Conservation (phyloP, 2,113 vertebrate species). For the Nanger granti region DNA sequence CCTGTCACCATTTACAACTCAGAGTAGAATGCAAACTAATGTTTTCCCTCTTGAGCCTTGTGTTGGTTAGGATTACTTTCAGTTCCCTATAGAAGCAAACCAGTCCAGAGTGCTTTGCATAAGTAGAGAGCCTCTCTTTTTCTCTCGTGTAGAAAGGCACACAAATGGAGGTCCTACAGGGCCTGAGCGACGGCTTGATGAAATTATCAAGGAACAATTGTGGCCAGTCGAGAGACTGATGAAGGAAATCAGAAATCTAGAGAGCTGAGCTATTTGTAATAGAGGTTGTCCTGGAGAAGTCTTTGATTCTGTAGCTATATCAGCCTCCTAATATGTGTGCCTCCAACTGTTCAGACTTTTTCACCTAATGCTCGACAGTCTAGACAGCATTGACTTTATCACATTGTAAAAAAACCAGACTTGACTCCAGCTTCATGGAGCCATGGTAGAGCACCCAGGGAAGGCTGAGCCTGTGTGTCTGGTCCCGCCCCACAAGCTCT, state of each 20-base stretch:
- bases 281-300: not conserved
- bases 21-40: not conserved
- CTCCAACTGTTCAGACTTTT: not conserved
- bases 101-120: not conserved
- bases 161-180: not conserved
- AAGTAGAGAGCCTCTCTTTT: not conserved
- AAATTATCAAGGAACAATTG: not conserved
- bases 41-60: not conserved
- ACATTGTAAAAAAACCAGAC: not conserved
- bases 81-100: not conserved
- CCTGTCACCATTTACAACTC: not conserved
- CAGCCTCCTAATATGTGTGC: not conserved
- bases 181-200: not conserved
- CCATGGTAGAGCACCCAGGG: rapidly evolving
- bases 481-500: not conserved
- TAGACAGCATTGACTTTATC: not conserved
- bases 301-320: not conserved
- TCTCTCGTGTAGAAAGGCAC: not conserved
- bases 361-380: not conserved
- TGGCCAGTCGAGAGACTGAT: not conserved
- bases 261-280: not conserved
- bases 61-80: not conserved
- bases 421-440: not conserved
- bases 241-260: not conserved
- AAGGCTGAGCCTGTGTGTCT: not conserved